A percentile compares a stretch with the other conserved stretches of the same genome.
Evolutionary conservation across 2,797 vertebrate genomes (phyloP).

Genomic region (Cheirogaleus major): DNA sequence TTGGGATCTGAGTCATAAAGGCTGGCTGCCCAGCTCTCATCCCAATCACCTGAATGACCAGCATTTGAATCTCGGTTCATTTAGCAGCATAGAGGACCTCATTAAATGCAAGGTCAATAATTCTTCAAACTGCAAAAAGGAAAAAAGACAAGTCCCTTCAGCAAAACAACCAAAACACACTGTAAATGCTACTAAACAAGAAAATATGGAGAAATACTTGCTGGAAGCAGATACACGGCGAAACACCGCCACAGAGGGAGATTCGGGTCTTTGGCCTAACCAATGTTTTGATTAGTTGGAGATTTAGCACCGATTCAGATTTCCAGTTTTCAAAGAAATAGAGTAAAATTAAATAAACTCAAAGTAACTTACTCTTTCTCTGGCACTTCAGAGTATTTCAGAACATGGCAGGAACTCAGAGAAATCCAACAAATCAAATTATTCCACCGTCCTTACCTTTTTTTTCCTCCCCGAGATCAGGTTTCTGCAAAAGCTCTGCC

Average conservation of each 20-base stretch:
- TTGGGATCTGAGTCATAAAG: not conserved
- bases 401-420: not conserved
- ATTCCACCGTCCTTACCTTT: not conserved
- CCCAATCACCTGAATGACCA: not conserved
- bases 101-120: constrained; percentile 58
- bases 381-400: not conserved
- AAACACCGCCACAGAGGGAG: not conserved
- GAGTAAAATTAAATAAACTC: not conserved
- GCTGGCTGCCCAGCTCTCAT: not conserved
- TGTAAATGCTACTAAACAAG: not conserved
- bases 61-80: not conserved
- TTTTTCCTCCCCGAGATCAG: not conserved
- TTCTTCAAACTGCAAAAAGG: not conserved
- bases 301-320: not conserved
- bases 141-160: not conserved
- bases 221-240: fast-evolving
- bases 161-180: not conserved
- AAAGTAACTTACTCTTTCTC: not conserved
- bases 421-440: constrained; percentile 17
- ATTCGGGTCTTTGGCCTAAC: not conserved
- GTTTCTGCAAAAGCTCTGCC: not conserved
- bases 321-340: constrained; percentile 1
- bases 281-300: not conserved
- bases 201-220: not conserved
- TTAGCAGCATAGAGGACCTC: not conserved